A percentile compares a stretch with the other conserved stretches of the same genome.
These are phyloP conservation scores for Unio delphinus DNA, from an alignment of 2,888 invertebrate species.

Conservation along the genomic window DNA sequence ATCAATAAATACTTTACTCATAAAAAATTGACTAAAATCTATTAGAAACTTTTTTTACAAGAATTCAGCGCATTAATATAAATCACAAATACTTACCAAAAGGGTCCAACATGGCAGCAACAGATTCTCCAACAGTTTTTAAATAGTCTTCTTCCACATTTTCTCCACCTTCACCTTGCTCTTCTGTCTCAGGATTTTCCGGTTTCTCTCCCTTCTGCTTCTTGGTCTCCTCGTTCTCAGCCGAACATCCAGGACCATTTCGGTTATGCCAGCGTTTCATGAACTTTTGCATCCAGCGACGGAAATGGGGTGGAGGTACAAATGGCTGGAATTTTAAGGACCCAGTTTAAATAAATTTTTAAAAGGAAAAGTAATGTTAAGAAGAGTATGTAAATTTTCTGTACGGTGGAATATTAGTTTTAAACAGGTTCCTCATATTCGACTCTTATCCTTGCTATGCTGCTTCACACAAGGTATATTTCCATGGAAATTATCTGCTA, in stretches of 20 bases:
- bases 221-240: conserved; percentile 16
- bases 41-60: neutral
- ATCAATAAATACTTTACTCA: no score
- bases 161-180: conserved; percentile 15
- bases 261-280: conserved; percentile 52
- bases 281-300: conserved; percentile 60
- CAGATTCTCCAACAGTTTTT: conserved; percentile 72
- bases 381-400: no score
- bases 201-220: conserved; percentile 10
- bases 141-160: conserved; percentile 62
- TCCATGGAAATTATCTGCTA: no score
- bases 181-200: conserved; percentile 3
- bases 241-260: conserved; percentile 33
- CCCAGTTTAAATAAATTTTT: no score
- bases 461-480: no score
- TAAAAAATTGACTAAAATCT: no score
- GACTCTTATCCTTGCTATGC: no score
- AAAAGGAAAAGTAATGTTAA: no score
- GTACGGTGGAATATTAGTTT: no score
- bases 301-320: conserved; percentile 58
- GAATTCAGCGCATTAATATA: neutral
- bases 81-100: conserved; percentile 66
- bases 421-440: no score
- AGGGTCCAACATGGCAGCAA: conserved; percentile 74
- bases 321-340: conserved; percentile 18